Conservation (phyloP, 37 sponge, comb jelly and placozoan species). For the Crambe crambe region DNA sequence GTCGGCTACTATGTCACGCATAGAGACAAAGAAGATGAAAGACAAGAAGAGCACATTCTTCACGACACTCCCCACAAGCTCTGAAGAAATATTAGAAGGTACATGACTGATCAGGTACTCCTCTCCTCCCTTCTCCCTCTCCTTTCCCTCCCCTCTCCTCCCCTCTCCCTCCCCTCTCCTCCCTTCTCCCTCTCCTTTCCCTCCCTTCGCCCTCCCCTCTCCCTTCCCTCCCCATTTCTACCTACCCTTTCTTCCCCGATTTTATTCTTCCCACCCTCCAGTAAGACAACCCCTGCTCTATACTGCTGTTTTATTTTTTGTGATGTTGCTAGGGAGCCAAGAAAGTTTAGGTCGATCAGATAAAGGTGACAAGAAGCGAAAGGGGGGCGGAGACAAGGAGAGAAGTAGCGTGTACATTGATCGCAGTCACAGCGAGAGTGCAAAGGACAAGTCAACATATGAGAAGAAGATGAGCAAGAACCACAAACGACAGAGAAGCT, state of each 20-base stretch:
- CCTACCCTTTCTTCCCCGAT: too few species aligned
- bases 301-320: background rate
- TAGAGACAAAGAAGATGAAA: constrained; percentile 28
- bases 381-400: constrained; percentile 29
- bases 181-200: background rate
- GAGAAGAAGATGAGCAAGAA: constrained; percentile 23
- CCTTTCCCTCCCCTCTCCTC: constrained; percentile 11
- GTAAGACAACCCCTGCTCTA: background rate
- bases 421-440: constrained; percentile 13
- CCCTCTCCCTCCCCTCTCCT: background rate
- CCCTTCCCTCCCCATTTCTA: too few species aligned
- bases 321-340: constrained; percentile 18
- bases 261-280: too few species aligned
- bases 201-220: constrained; percentile 4
- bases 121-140: background rate
- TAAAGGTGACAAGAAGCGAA: constrained; percentile 24
- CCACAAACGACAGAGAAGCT: constrained; percentile 73
- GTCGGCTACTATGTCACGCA: constrained; percentile 31
- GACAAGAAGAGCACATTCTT: constrained; percentile 3
- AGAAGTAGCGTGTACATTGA: constrained; percentile 42
- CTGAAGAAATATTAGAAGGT: constrained; percentile 40
- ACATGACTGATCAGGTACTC: background rate
- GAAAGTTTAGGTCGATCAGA: constrained; percentile 34
- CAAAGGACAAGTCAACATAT: background rate
- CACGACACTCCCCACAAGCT: background rate